Evolutionary conservation across 2,797 vertebrate genomes (phyloP).

Genomic region (Coluber constrictor): DNA sequence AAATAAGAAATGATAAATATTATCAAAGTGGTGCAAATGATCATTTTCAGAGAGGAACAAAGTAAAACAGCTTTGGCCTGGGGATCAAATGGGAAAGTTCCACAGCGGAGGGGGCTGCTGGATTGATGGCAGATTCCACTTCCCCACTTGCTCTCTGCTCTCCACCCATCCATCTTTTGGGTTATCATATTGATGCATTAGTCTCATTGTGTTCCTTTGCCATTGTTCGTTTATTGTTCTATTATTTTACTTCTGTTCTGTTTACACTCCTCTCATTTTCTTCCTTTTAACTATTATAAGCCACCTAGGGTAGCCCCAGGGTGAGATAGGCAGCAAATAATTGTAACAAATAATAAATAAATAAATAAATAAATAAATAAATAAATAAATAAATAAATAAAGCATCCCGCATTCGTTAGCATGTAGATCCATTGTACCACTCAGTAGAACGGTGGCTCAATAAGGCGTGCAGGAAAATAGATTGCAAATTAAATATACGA

Average conservation of each 20-base stretch:
- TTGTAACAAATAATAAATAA: background rate
- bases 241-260: background rate
- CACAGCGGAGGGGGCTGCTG: background rate
- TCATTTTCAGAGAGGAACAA: background rate
- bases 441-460: background rate
- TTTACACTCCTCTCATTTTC: background rate
- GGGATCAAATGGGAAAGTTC: background rate
- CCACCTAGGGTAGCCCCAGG: background rate
- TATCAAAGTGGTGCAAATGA: background rate
- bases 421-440: background rate
- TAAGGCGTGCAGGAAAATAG: background rate
- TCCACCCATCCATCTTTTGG: background rate
- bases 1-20: background rate
- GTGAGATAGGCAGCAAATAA: background rate
- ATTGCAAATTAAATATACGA: background rate
- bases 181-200: background rate
- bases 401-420: background rate
- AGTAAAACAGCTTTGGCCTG: background rate
- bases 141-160: background rate
- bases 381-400: background rate
- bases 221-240: background rate
- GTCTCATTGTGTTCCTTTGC: background rate
- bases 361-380: background rate
- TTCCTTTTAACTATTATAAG: background rate
- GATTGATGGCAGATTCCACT: background rate